Evolutionary conservation across 2,797 vertebrate genomes (phyloP).

Genomic region (Lacerta viridis): DNA sequence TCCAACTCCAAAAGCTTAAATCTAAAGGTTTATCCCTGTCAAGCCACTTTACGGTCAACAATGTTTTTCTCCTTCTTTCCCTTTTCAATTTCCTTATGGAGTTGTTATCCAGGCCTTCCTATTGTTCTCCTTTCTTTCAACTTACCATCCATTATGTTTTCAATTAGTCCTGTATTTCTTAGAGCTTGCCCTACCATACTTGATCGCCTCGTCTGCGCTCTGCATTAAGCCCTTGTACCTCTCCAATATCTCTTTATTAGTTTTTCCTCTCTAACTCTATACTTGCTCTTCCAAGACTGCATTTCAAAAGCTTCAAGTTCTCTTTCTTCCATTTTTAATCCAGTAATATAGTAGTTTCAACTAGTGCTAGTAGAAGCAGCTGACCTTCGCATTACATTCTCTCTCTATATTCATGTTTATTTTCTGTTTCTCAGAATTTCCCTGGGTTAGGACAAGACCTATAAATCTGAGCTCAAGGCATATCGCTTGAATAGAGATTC

Average conservation of each 20-base stretch:
- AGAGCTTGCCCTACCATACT: background rate
- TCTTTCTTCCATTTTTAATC: background rate
- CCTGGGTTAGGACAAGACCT: background rate
- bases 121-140: background rate
- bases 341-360: background rate
- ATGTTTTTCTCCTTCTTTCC: background rate
- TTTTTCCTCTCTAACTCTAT: background rate
- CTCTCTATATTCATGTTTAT: conserved; percentile 19
- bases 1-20: background rate
- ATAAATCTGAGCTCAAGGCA: conserved; percentile 13
- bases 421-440: conserved; percentile 4
- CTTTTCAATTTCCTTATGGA: background rate
- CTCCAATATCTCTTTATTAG: conserved; percentile 3
- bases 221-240: background rate
- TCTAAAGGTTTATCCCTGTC: background rate
- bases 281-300: background rate
- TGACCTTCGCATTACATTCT: conserved; percentile 23
- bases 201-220: background rate
- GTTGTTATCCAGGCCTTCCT: too few species aligned
- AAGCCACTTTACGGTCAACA: background rate
- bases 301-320: background rate
- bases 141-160: background rate
- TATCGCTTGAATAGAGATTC: background rate
- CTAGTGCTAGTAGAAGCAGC: background rate
- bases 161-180: conserved; percentile 1